A percentile compares a stretch with the other conserved stretches of the same genome.
These are phyloP conservation scores for Diglossa cyanea DNA, from an alignment of 2,797 vertebrate species.

Conservation along the genomic window DNA sequence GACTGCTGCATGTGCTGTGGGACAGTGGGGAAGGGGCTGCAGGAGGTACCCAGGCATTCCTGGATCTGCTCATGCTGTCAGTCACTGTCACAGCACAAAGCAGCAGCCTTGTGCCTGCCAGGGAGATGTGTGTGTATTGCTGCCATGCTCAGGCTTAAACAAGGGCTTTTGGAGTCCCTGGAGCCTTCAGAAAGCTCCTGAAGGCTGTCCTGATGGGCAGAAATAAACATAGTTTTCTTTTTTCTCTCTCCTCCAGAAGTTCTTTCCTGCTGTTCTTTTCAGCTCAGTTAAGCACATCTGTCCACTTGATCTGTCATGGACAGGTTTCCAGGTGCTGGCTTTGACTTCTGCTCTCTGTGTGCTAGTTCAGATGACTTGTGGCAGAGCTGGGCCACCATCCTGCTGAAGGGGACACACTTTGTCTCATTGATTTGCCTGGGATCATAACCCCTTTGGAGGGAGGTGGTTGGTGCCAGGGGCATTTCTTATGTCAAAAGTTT, in stretches of 20 bases:
- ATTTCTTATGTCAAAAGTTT: neutral
- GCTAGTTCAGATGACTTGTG: neutral
- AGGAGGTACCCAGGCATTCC: neutral
- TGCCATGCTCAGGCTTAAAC: neutral
- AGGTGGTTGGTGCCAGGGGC: neutral
- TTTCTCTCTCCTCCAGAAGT: neutral
- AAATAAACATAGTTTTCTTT: neutral
- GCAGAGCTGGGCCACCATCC: neutral
- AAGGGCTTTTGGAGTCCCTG: neutral
- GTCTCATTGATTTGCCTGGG: neutral
- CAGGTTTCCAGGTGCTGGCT: neutral
- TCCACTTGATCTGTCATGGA: neutral
- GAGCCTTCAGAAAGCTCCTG: neutral
- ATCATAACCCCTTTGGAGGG: neutral
- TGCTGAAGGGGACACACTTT: neutral
- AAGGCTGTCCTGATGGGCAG: neutral
- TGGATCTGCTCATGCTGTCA: neutral
- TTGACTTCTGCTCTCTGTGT: neutral
- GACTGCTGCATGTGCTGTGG: neutral
- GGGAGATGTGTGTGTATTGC: neutral
- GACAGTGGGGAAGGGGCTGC: neutral
- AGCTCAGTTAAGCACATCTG: neutral
- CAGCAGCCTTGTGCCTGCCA: neutral
- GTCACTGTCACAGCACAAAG: neutral
- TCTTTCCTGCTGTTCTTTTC: neutral